Base-by-base conservation (phyloP, 2,888 invertebrate genomes). In the Aphidoletes aphidimyza region DNA sequence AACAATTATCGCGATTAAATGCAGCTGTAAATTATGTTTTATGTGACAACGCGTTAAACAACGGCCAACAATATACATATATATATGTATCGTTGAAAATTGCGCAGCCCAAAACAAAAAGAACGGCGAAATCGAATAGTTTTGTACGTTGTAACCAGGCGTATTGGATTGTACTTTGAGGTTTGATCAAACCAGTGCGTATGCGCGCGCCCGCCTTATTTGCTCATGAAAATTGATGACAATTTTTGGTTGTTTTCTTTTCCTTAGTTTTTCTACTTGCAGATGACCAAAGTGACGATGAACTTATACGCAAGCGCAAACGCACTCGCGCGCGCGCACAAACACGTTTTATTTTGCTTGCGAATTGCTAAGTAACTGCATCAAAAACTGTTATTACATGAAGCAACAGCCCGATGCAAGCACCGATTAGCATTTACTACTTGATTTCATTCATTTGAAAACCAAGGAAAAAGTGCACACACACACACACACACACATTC, bases 1-100 rank as follows among this genome's bases (percentile, higher is more conserved):
- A 69, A 69, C 69, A 69, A 69, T 69, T 69, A 69, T 69, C 69
- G 69, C 30, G 34, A 69, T 69, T 69, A 69, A 69, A 30, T 69
- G 69, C 69, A 69, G 69, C 69, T 69, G 69, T 69, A 69, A 69
- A 69, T 69, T 69, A 69, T 69, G 69, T n/a, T 69, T 69, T 69
- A 30, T 69, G 69, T 69, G 69, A 69, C 69, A 69, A 30, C 69
- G 69, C 17, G 69, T 69, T 69, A 14, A 69, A 69, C 69, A 26
- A 14, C n/a, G n/a, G 26, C 69, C 30, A 69, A 54, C n/a, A 54
- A 47, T 1, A 54, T 5, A 22, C 1, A 22, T 5, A 54, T 1
- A 14, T 5, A 54, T 1, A 6, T 22, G 3, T 54, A 22, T n/a
- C n/a, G 22, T 22, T 22, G 54, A 3, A 22, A 22, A 11, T 69